Base-by-base conservation (phyloP, 1,140 invertebrate genomes). In the Olivierus martensii region DNA sequence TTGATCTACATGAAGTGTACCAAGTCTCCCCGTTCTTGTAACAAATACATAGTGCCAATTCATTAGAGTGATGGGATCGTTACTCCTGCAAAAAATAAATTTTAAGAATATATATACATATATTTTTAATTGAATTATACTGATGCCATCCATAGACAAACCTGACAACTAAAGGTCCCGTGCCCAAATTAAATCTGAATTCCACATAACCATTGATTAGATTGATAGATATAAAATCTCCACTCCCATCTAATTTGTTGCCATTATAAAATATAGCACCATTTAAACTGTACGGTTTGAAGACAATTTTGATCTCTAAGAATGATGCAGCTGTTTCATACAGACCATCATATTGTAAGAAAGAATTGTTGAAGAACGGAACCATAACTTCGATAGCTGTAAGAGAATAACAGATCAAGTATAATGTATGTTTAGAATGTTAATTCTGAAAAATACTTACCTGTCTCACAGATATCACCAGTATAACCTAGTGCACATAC, bases 251-350 rank as follows among this genome's bases (percentile, higher is more conserved):
- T 12, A 77, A 77, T 56, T 82, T 79, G 66, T 91, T 85, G 11
- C 91, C 87, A 67, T 93, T 91, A 71, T 94, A 97, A 5, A 97
- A 72, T 44, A 97, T 77, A 7, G 94, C 70, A 9, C 92, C 91
- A 65, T 92, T 81, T 3, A 76, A 70, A 28, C 76, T 73, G 0
- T 77, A 79, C 0, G 90, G 83, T 67, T 93, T 93, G 37, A 96
- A 71, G 15, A 85, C 84, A 45, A 94, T 75, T 70, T 88, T 79
- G 60, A 93, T 77, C 65, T 89, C 85, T n/a, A 88, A 73, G 83
- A 87, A 95, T 4, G 87, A 87, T 18, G 91, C 73, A 2, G 84
- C 87, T 4, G 28, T 28, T 4, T 28, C 28, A 1, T 80, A 83
- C 22, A 96, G 74, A 18, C 87, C 86, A 0, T 82, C 79, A 67